Conservation (phyloP, 2,113 vertebrate genomes). For the Apus apus region DNA sequence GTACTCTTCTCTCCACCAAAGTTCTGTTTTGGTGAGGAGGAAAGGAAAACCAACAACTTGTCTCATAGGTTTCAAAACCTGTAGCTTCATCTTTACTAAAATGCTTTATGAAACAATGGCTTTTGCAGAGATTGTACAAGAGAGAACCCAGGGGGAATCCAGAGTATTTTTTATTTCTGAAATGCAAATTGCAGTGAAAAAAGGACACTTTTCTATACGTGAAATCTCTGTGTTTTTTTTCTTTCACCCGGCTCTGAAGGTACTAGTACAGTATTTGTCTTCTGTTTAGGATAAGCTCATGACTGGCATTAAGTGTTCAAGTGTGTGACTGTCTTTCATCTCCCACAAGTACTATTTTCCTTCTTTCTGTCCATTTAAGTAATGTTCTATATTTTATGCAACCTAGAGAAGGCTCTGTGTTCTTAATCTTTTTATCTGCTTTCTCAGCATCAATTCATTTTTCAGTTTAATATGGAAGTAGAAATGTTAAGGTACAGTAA, state of each 20-base stretch:
- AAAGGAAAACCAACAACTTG: background rate
- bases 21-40: background rate
- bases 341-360: conserved; percentile 1
- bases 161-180: background rate
- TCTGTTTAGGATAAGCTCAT: background rate
- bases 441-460: conserved; percentile 39
- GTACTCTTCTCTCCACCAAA: background rate
- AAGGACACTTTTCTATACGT: background rate
- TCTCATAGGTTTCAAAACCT: background rate
- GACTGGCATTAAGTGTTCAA: background rate
- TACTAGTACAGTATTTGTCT: background rate
- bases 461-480: background rate
- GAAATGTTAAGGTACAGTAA: conserved; percentile 26
- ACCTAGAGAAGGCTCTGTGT: background rate
- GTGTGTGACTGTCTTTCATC: background rate
- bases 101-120: background rate
- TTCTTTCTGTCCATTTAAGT: conserved; percentile 10
- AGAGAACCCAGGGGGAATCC: background rate
- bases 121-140: background rate
- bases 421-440: conserved; percentile 51
- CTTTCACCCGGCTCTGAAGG: background rate
- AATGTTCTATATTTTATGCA: conserved; percentile 2
- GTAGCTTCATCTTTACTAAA: background rate
- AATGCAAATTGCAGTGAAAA: conserved; percentile 31
- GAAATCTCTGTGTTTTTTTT: background rate